phyloP scores from a whole-genome alignment of 2,797 vertebrate species.

The Betta splendens region DNA sequence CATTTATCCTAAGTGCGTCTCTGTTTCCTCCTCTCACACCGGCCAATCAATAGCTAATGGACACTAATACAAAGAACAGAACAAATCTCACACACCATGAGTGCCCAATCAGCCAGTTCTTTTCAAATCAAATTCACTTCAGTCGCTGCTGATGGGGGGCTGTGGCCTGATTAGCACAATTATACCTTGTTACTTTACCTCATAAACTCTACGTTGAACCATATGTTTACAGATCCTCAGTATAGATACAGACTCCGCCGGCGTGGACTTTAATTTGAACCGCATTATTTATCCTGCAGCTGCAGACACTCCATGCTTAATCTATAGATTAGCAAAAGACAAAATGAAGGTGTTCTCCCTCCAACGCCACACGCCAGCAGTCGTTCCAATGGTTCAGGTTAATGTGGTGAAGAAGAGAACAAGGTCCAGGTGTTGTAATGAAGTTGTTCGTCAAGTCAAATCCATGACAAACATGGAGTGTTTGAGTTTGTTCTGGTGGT shows the following conservation, averaged over 20 bases:
- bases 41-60: conserved; percentile 62
- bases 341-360: no score
- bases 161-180: conserved; percentile 52
- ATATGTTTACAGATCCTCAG: conserved; percentile 6
- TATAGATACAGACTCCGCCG: no score
- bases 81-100: conserved; percentile 52
- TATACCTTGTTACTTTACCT: conserved; percentile 22
- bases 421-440: no score
- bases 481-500: conserved; percentile 53
- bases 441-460: conserved; percentile 68
- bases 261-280: conserved; percentile 32
- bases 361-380: no score
- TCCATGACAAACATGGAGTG: conserved; percentile 39
- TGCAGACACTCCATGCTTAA: conserved; percentile 33
- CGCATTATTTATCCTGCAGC: conserved; percentile 11
- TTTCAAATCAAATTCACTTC: conserved; percentile 57
- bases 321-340: no score
- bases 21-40: conserved; percentile 35
- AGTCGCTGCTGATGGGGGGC: conserved; percentile 35
- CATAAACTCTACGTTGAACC: conserved; percentile 8
- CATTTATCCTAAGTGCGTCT: conserved; percentile 47
- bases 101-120: conserved; percentile 56
- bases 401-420: no score
- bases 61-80: conserved; percentile 53
- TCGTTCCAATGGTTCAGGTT: no score